Percentiles rank a stretch among this genome's conserved stretches.
These are phyloP conservation scores for Solen grandis DNA, from an alignment of 1,140 invertebrate species.

Conservation along the genomic window DNA sequence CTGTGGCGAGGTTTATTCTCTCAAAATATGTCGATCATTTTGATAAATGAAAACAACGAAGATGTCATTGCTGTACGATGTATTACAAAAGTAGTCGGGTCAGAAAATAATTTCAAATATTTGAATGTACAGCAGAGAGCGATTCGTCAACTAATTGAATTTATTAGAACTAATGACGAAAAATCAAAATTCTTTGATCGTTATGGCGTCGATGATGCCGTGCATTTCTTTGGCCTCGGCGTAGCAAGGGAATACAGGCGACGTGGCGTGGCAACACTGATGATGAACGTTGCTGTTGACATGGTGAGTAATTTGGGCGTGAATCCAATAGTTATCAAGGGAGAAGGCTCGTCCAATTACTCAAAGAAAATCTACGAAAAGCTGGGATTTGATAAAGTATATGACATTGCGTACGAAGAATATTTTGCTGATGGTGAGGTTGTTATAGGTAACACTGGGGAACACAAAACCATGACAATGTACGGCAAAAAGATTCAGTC, in stretches of 20 bases:
- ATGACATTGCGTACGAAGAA: not conserved
- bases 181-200: slow-evolving; percentile 16
- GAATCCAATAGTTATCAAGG: slow-evolving; percentile 7
- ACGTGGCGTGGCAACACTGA: not conserved
- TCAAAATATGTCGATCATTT: too few species aligned
- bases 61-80: too few species aligned
- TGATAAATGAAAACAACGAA: too few species aligned
- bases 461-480: slow-evolving; percentile 6
- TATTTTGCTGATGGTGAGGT: not conserved
- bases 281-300: not conserved
- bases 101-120: too few species aligned
- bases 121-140: too few species aligned
- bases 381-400: slow-evolving; percentile 23
- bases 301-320: slow-evolving; percentile 3
- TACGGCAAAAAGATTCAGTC: not conserved
- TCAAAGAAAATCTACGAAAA: slow-evolving; percentile 5
- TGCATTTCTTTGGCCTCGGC: slow-evolving; percentile 13
- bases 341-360: not conserved
- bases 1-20: too few species aligned
- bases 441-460: slow-evolving; percentile 13
- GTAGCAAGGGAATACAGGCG: slow-evolving; percentile 3
- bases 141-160: too few species aligned
- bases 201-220: not conserved
- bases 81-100: too few species aligned
- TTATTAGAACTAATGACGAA: too few species aligned